Evolutionary conservation across 1,140 invertebrate species (phyloP), one percentile per base, ranked within the genome.

Genomic region (Nautilus pompilius): DNA sequence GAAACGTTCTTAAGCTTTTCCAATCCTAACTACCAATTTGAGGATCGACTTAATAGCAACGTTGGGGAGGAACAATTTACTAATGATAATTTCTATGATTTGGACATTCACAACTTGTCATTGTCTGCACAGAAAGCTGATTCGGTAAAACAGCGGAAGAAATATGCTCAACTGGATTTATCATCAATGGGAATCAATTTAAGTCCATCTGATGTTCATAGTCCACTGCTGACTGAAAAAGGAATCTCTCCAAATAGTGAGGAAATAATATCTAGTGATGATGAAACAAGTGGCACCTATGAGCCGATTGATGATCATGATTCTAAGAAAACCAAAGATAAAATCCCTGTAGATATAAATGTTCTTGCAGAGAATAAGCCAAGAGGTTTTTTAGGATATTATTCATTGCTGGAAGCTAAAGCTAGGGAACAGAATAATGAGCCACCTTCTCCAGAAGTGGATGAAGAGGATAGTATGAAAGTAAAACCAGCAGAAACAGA

Each of bases 11-110:
- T 72, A n/a, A 76, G 74, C 58, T 76, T 74, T 60, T 62, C 74
- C 62, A 76, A 76, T 58, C 74, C 74, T 17, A 76, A 76, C 62
- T 76, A 76, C 32, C 68, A 69, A 53, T 69, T 71, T 58, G 69
- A 70, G 48, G 70, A 68, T 22, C 28, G 62, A 10, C 61, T 63
- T 5, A 66, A 67, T 56, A 60, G 51, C 24, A 65, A 66, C 33
- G 22, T 60, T 24, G 59, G 58, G 34, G 36, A 55, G 24, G 61
- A 68, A 24, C 55, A 57, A 29, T 58, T 53, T 8, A 30, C 28
- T 45, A 45, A 56, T 15, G 33, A 62, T 13, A 56, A 67, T 33
- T 58, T 67, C 24, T 46, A 54, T 28, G 49, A 53, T 24, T 28
- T 53, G 26, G 49, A 53, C 49, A 53, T 53, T 24, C 49, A 53